Evolutionary conservation across 1,140 invertebrate species (phyloP).

Genomic region (Homalodisca vitripennis): DNA sequence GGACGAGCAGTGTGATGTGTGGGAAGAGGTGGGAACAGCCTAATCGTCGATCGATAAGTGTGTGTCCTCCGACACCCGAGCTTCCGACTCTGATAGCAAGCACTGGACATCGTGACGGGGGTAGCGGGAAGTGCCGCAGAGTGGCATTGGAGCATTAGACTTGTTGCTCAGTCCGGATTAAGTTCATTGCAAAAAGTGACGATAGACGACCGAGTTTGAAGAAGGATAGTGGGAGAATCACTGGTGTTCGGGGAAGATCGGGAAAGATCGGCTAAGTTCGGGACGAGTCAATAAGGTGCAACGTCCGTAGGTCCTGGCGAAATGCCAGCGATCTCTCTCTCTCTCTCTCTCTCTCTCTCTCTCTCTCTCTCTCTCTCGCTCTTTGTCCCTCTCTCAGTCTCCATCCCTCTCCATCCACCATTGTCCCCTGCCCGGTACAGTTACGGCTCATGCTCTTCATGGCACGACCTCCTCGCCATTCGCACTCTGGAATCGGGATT

Average conservation of each 20-base stretch:
- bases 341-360: constrained; percentile 21
- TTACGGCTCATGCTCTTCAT: neutral
- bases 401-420: too few species aligned
- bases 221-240: neutral
- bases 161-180: constrained; percentile 2
- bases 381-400: neutral
- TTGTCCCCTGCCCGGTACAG: constrained; percentile 2
- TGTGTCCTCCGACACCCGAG: too few species aligned
- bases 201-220: neutral
- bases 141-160: neutral
- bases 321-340: constrained; percentile 19
- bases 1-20: too few species aligned
- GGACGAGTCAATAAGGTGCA: constrained; percentile 29
- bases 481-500: too few species aligned
- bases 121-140: too few species aligned
- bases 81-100: too few species aligned
- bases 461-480: neutral
- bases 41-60: too few species aligned
- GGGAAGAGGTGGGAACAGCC: too few species aligned
- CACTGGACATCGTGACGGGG: too few species aligned
- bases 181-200: constrained; percentile 21
- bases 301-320: constrained; percentile 31
- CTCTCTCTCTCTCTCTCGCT: constrained; percentile 17
- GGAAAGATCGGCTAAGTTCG: neutral
- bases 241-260: constrained; percentile 14